phyloP scores from a whole-genome alignment of 2,797 vertebrate genomes.

The Botia almorhae region DNA sequence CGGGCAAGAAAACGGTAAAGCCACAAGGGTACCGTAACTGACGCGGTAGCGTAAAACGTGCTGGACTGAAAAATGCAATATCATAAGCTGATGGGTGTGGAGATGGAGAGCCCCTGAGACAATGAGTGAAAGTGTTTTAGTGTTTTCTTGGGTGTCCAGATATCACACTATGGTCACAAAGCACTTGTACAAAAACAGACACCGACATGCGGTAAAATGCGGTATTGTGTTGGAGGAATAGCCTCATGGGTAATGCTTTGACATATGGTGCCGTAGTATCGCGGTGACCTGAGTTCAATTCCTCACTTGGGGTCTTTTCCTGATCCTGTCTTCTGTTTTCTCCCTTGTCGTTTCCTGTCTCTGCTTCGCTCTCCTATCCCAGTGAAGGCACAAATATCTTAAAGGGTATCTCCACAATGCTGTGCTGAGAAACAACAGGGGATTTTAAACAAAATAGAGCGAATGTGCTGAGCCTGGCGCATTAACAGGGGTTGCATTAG shows the following conservation, averaged over 20 bases:
- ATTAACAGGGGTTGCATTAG: not conserved
- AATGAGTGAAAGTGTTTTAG: not conserved
- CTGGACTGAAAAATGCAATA: conserved; percentile 17
- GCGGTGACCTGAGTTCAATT: not conserved
- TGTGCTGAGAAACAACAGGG: not conserved
- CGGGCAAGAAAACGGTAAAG: not conserved
- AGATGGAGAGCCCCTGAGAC: not conserved
- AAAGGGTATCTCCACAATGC: not conserved
- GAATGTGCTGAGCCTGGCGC: not conserved
- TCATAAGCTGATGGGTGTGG: not conserved
- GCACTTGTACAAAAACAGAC: not conserved
- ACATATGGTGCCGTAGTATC: not conserved
- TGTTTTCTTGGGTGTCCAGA: not conserved
- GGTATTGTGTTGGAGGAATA: not conserved
- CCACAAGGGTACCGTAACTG: not conserved
- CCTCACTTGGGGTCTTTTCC: conserved; percentile 1
- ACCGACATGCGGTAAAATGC: not conserved
- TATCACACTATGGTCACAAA: not conserved
- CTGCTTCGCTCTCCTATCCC: not conserved
- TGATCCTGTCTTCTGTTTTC: not conserved
- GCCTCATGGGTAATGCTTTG: not conserved
- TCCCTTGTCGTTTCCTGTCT: not conserved
- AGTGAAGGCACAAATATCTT: not conserved
- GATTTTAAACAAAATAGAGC: not conserved
- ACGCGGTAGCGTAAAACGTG: not conserved